Conservation (phyloP, 2,888 invertebrate genomes). For the Syrista parreyssii region DNA sequence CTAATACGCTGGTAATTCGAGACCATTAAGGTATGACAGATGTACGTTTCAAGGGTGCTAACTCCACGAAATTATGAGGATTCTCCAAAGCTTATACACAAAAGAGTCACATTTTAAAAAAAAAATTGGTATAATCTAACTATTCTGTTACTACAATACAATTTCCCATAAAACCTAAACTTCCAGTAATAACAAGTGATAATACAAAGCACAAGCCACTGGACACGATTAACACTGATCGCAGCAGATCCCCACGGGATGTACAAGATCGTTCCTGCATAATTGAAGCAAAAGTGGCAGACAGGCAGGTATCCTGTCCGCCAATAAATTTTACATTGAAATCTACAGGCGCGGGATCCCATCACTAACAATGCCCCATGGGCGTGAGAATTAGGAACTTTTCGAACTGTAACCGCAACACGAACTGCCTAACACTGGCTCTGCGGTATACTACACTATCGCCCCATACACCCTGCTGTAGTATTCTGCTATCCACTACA, state of each 20-base stretch:
- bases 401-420: conserved; percentile 40
- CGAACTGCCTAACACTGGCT: conserved; percentile 37
- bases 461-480: neutral
- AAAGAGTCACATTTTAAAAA: conserved; percentile 36
- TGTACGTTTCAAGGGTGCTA: conserved; percentile 23
- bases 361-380: conserved; percentile 31
- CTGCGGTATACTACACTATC: conserved; percentile 44
- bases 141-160: neutral
- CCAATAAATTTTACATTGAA: conserved; percentile 49
- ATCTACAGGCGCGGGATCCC: conserved; percentile 43
- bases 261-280: conserved; percentile 37
- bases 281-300: conserved; percentile 39
- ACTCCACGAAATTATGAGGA: conserved; percentile 34
- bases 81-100: conserved; percentile 37
- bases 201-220: neutral
- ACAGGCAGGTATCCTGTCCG: conserved; percentile 1
- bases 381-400: conserved; percentile 26
- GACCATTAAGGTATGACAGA: conserved; percentile 47
- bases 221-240: neutral
- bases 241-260: neutral
- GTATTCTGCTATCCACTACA: conserved; percentile 3
- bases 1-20: conserved; percentile 39
- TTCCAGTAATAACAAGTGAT: neutral
- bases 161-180: neutral
- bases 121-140: neutral